phyloP scores from a whole-genome alignment of 2,888 invertebrate species.

The Hemistola chrysoprasaria region DNA sequence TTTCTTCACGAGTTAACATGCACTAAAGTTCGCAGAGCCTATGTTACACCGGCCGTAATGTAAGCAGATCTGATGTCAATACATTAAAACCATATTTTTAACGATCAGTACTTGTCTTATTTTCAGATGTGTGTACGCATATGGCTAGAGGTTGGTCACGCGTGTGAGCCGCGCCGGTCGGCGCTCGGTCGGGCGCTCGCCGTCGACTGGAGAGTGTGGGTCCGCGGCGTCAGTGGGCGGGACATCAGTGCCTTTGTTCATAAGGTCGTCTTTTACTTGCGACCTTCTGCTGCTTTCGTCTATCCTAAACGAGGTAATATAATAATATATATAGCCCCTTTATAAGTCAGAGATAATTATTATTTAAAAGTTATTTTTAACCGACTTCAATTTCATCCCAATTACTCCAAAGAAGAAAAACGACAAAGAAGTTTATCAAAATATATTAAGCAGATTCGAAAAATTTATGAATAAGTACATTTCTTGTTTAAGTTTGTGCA shows the following conservation, averaged over 20 bases:
- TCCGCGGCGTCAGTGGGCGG: conserved; percentile 62
- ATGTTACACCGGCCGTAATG: background rate
- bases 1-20: no score
- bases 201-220: conserved; percentile 76
- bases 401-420: no score
- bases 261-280: conserved; percentile 72
- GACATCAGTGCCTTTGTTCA: conserved; percentile 75
- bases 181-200: conserved; percentile 64
- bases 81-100: conserved; percentile 7
- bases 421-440: no score
- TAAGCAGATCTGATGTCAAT: conserved; percentile 1
- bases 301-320: conserved; percentile 75
- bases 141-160: conserved; percentile 77
- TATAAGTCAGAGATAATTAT: no score
- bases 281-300: conserved; percentile 67
- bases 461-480: no score
- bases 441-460: no score
- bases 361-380: no score
- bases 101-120: conserved; percentile 14
- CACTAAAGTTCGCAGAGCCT: no score
- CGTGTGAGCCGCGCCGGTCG: conserved; percentile 66
- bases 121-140: conserved; percentile 75
- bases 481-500: no score
- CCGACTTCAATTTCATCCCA: no score
- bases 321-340: no score